These are phyloP conservation scores for Myathropa florea DNA, from an alignment of 2,888 invertebrate genomes.

Conservation along the genomic window DNA sequence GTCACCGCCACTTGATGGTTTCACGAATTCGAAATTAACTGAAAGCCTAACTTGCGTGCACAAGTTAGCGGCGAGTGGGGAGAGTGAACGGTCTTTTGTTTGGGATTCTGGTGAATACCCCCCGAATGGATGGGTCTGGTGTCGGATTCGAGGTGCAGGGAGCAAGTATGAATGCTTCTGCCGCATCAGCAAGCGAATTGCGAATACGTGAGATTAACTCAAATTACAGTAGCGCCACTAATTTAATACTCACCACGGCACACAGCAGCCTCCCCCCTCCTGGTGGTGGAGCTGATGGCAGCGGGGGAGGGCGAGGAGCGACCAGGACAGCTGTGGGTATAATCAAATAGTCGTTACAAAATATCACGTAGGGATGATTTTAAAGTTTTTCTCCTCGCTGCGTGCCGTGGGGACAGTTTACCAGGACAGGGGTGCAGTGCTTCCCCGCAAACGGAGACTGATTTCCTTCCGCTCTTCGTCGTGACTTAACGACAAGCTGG, in stretches of 20 bases:
- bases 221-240: conserved; percentile 59
- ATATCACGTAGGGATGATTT: conserved; percentile 67
- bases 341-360: conserved; percentile 69
- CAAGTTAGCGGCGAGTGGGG: neutral
- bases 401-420: neutral
- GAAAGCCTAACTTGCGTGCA: conserved; percentile 29
- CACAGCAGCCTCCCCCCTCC: neutral
- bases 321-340: conserved; percentile 62
- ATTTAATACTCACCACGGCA: conserved; percentile 37
- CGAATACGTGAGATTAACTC: conserved; percentile 67
- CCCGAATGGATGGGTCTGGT: conserved; percentile 24
- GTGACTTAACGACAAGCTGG: neutral
- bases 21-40: conserved; percentile 36
- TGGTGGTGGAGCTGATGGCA: neutral
- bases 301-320: neutral
- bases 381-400: conserved; percentile 27
- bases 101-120: neutral
- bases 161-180: neutral
- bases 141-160: neutral
- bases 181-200: conserved; percentile 50
- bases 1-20: conserved; percentile 13
- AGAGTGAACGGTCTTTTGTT: neutral
- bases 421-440: conserved; percentile 24
- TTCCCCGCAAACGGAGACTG: conserved; percentile 41
- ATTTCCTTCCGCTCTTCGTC: conserved; percentile 48